Conservation (phyloP, 2,797 vertebrate genomes). For the Sciurus vulgaris region DNA sequence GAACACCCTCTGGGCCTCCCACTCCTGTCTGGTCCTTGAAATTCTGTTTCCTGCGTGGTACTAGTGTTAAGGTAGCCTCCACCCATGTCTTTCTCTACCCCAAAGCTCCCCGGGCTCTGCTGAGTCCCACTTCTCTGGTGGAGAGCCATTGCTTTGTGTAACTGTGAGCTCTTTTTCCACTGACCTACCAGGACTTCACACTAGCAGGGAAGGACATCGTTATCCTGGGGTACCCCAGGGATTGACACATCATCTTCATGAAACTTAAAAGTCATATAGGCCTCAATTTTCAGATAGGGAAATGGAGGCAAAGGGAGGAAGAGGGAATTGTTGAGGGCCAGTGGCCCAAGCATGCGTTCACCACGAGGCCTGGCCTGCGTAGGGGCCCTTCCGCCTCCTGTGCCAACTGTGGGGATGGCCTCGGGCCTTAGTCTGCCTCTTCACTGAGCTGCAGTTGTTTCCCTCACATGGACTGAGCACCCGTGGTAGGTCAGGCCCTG, state of each 20-base stretch:
- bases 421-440: not conserved
- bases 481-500: not conserved
- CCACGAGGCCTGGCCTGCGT: rapidly evolving
- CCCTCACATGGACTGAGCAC: too few relatives aligned
- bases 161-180: not conserved
- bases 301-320: not conserved
- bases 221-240: not conserved
- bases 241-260: rapidly evolving
- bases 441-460: not conserved
- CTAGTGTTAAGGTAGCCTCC: not conserved
- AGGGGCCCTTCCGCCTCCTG: rapidly evolving
- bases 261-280: not conserved
- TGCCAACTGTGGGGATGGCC: rapidly evolving
- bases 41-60: not conserved
- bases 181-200: not conserved
- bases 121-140: not conserved
- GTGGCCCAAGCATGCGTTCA: not conserved
- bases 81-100: not conserved
- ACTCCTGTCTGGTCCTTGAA: not conserved
- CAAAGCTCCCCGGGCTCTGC: not conserved
- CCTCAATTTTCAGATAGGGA: not conserved
- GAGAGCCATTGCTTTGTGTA: too few relatives aligned
- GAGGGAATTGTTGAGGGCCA: not conserved
- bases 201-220: not conserved
- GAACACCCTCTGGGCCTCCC: not conserved